These are phyloP conservation scores for Aspidoscelis tigris DNA, from an alignment of 2,113 vertebrate species.

Conservation along the genomic window DNA sequence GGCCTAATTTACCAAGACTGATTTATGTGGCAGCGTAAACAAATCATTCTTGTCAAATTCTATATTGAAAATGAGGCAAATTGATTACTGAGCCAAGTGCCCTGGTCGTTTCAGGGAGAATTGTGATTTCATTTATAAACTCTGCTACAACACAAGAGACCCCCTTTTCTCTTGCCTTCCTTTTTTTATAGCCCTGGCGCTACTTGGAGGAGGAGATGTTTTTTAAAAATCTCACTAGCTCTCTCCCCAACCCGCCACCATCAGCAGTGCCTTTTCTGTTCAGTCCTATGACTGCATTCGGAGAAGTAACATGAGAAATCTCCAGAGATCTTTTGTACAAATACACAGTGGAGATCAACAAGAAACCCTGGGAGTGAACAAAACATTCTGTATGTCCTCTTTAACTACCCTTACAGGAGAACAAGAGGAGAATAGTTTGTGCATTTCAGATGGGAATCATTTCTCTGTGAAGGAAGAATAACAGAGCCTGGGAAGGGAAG, in stretches of 20 bases:
- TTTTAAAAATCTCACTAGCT: slow-evolving; percentile 25
- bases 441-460: slow-evolving; percentile 25
- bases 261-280: slow-evolving; percentile 43
- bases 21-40: slow-evolving; percentile 72
- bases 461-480: slow-evolving; percentile 44
- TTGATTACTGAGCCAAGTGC: slow-evolving; percentile 64
- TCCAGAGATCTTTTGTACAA: slow-evolving; percentile 55
- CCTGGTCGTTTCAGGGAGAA: slow-evolving; percentile 67
- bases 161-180: slow-evolving; percentile 33
- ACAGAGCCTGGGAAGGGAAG: not conserved
- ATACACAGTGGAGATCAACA: slow-evolving; percentile 70
- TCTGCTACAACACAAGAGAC: slow-evolving; percentile 43
- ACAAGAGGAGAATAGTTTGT: slow-evolving; percentile 3
- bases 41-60: slow-evolving; percentile 75
- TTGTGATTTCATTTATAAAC: slow-evolving; percentile 70
- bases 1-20: slow-evolving; percentile 71
- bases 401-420: slow-evolving; percentile 58
- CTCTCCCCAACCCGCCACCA: slow-evolving; percentile 19
- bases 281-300: slow-evolving; percentile 58
- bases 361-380: slow-evolving; percentile 62
- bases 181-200: slow-evolving; percentile 35
- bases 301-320: slow-evolving; percentile 68
- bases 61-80: slow-evolving; percentile 73
- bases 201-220: slow-evolving; percentile 6
- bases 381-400: slow-evolving; percentile 62